phyloP scores from a whole-genome alignment of 2,888 invertebrate species.

The Epinotia brunnichana region DNA sequence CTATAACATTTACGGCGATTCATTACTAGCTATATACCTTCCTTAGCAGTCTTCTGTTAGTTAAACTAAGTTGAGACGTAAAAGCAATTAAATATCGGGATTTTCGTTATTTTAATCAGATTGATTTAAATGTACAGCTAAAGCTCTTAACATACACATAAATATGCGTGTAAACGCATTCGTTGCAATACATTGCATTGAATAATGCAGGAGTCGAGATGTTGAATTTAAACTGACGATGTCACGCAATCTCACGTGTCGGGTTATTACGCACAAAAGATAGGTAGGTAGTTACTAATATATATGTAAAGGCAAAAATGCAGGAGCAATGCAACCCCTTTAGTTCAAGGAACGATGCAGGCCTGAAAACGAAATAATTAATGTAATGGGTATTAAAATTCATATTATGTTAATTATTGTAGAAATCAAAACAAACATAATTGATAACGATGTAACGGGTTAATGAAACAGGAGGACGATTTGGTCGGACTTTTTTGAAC shows the following conservation, averaged over 20 bases:
- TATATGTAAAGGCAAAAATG: too few relatives aligned
- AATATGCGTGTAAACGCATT: not conserved
- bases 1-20: too few relatives aligned
- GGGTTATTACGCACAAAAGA: not conserved
- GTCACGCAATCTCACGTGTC: not conserved
- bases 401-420: too few relatives aligned
- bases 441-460: too few relatives aligned
- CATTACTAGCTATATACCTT: too few relatives aligned
- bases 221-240: not conserved
- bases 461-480: too few relatives aligned
- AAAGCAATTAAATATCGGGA: not conserved
- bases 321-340: not conserved
- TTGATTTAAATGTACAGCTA: not conserved
- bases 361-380: too few relatives aligned
- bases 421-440: too few relatives aligned
- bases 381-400: too few relatives aligned
- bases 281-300: not conserved
- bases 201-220: slow-evolving; percentile 4
- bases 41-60: too few relatives aligned
- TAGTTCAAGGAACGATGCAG: not conserved
- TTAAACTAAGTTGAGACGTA: too few relatives aligned
- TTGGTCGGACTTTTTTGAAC: too few relatives aligned
- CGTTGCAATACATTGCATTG: not conserved
- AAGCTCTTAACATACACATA: not conserved
- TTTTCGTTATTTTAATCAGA: not conserved